A percentile compares a stretch with the other conserved stretches of the same genome.
These are phyloP conservation scores for Keiferia lycopersicella DNA, from an alignment of 2,888 invertebrate genomes.

Conservation along the genomic window DNA sequence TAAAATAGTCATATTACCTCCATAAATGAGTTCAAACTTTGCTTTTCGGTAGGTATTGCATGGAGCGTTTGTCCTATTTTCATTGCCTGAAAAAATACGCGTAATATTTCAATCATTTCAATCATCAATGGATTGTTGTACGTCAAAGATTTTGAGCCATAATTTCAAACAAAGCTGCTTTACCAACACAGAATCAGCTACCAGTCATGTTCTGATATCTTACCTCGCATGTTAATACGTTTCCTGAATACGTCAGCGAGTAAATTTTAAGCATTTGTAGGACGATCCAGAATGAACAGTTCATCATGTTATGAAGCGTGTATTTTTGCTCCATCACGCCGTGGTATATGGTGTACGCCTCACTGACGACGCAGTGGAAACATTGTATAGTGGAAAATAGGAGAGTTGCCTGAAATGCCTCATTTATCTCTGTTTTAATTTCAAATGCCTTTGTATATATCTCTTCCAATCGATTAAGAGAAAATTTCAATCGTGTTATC, in stretches of 20 bases:
- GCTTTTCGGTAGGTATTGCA: conserved; percentile 55
- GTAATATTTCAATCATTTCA: too few species aligned
- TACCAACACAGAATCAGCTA: not conserved
- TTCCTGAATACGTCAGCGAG: conserved; percentile 53
- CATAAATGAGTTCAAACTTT: conserved; percentile 52
- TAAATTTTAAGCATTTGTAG: conserved; percentile 65
- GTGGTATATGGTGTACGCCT: conserved; percentile 63
- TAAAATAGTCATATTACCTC: conserved; percentile 47
- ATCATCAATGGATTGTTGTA: too few species aligned
- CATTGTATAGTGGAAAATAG: conserved; percentile 57
- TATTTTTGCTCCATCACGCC: conserved; percentile 48
- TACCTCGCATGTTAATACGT: conserved; percentile 55
- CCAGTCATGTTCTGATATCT: not conserved
- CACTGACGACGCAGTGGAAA: conserved; percentile 65
- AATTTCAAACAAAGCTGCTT: too few species aligned
- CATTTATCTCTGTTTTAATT: conserved; percentile 53
- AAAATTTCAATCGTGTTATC: not conserved
- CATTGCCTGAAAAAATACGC: conserved; percentile 48
- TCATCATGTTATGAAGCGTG: conserved; percentile 49
- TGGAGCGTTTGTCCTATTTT: conserved; percentile 56
- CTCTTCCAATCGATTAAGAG: conserved; percentile 52
- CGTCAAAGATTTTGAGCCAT: too few species aligned
- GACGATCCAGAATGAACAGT: conserved; percentile 61
- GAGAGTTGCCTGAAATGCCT: conserved; percentile 58
- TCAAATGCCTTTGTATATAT: conserved; percentile 53